These are phyloP conservation scores for Poecile atricapillus DNA, from an alignment of 2,113 vertebrate genomes.

Conservation along the genomic window DNA sequence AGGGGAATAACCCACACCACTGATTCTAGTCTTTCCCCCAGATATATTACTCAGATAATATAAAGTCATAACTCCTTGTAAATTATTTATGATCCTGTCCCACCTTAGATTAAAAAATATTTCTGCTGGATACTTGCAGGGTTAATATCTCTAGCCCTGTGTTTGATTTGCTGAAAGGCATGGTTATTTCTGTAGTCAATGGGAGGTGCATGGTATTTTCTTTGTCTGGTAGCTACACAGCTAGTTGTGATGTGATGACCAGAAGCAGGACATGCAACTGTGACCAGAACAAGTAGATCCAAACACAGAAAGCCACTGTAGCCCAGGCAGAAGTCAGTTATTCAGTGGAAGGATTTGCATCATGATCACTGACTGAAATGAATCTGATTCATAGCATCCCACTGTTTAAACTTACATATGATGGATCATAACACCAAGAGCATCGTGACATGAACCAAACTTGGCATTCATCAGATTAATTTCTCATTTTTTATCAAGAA, in stretches of 20 bases:
- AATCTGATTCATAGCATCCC: slow-evolving; percentile 22
- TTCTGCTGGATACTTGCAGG: background rate
- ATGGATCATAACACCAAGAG: slow-evolving; percentile 39
- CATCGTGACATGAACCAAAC: slow-evolving; percentile 34
- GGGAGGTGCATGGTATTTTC: background rate
- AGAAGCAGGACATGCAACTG: background rate
- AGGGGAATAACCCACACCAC: background rate
- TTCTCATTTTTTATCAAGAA: slow-evolving; percentile 50
- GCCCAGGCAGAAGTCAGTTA: slow-evolving; percentile 21
- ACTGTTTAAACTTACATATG: slow-evolving; percentile 43
- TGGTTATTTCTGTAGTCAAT: background rate
- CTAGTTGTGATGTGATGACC: background rate
- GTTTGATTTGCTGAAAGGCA: background rate
- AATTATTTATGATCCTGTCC: slow-evolving; percentile 45
- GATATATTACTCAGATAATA: slow-evolving; percentile 29
- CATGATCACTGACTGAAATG: background rate
- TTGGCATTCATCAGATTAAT: slow-evolving; percentile 56
- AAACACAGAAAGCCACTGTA: background rate
- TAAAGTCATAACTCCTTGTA: slow-evolving; percentile 17
- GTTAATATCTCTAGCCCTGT: slow-evolving; percentile 22
- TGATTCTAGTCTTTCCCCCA: background rate
- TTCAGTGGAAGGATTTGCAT: slow-evolving; percentile 17
- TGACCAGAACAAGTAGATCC: background rate
- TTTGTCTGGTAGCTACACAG: background rate
- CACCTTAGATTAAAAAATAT: slow-evolving; percentile 32